These are phyloP conservation scores for Troides helena DNA, from an alignment of 2,888 invertebrate species.

Conservation along the genomic window DNA sequence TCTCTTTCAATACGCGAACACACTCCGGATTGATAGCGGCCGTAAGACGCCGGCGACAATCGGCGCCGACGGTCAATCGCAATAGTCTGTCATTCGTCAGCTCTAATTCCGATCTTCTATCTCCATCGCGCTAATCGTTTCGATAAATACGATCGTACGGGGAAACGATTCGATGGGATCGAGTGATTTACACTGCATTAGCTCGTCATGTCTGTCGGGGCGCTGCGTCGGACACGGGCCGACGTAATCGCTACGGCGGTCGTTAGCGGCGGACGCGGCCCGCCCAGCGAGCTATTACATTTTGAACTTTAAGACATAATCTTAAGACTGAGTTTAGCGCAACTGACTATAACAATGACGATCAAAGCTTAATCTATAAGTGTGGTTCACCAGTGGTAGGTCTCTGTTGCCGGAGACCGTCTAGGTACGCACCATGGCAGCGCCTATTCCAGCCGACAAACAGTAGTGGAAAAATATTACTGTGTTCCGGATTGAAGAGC, in stretches of 20 bases:
- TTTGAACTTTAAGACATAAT: conserved; percentile 1
- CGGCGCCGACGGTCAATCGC: conserved; percentile 14
- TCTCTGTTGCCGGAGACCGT: too few relatives aligned
- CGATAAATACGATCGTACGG: conserved; percentile 56
- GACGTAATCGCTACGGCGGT: conserved; percentile 20
- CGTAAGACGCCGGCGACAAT: too few relatives aligned
- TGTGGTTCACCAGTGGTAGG: too few relatives aligned
- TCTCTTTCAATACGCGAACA: too few relatives aligned
- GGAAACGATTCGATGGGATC: conserved; percentile 46
- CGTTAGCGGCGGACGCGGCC: conserved; percentile 18
- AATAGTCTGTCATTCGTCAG: conserved; percentile 45
- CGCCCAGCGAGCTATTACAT: neutral
- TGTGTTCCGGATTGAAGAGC: too few relatives aligned
- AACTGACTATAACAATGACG: neutral
- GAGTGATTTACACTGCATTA: conserved; percentile 56
- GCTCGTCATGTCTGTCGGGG: conserved; percentile 40
- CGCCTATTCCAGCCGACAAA: too few relatives aligned
- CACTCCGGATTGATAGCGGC: too few relatives aligned
- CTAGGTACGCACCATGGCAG: too few relatives aligned
- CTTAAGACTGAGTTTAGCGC: neutral
- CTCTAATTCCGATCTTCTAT: conserved; percentile 58
- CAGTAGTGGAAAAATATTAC: too few relatives aligned
- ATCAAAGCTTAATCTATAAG: too few relatives aligned
- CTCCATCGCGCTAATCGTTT: conserved; percentile 62
- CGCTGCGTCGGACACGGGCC: conserved; percentile 9